Conservation (phyloP, 1,140 invertebrate species). For the Batillaria attramentaria region DNA sequence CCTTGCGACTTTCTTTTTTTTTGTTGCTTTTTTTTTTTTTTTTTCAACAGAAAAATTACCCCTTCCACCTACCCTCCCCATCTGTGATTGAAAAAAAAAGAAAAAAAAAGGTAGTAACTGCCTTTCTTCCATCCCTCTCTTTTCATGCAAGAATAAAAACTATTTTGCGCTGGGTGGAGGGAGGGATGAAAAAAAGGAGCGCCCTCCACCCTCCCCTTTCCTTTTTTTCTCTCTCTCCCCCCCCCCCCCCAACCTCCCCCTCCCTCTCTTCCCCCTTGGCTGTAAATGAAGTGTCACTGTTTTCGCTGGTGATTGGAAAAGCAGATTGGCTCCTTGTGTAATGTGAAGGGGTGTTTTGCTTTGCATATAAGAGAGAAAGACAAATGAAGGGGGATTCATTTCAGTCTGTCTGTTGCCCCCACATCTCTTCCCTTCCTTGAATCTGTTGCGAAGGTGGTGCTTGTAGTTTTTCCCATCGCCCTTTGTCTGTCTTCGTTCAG, state of each 20-base stretch:
- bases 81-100: no score
- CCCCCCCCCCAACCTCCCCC: neutral
- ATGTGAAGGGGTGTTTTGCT: constrained; percentile 29
- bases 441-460: no score
- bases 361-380: constrained; percentile 15
- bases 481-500: no score
- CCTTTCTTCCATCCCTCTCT: neutral
- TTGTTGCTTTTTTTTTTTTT: no score
- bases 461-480: no score
- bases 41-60: neutral
- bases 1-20: neutral
- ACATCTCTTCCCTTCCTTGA: no score
- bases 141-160: constrained; percentile 15
- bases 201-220: neutral
- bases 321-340: constrained; percentile 32
- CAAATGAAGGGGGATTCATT: constrained; percentile 23
- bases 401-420: neutral
- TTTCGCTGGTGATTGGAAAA: constrained; percentile 21
- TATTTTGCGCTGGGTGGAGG: neutral
- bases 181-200: neutral
- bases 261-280: neutral
- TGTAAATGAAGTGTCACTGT: constrained; percentile 35
- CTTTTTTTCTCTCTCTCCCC: neutral
- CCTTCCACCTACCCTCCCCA: neutral
- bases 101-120: no score